Evolutionary conservation across 1,140 invertebrate species (phyloP).

Genomic region (Bombus sylvicola): DNA sequence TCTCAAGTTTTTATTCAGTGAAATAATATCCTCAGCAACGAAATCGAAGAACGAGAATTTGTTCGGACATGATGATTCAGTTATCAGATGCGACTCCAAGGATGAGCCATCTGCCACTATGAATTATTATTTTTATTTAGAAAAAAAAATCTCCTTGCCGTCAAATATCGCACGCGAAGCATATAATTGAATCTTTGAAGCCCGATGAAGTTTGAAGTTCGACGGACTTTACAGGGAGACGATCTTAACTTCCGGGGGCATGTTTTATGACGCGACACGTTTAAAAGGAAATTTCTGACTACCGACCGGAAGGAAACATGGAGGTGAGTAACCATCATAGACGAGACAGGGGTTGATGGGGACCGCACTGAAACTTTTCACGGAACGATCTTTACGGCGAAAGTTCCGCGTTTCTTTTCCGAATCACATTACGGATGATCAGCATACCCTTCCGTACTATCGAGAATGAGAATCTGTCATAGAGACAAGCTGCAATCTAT

Average conservation of each 20-base stretch:
- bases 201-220: neutral
- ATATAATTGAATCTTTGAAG: neutral
- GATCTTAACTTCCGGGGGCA: neutral
- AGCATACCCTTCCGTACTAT: neutral
- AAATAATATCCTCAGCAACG: too few species aligned
- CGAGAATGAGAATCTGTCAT: too few species aligned
- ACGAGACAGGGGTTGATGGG: neutral
- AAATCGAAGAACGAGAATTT: too few species aligned
- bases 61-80: neutral
- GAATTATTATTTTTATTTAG: neutral
- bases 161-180: neutral
- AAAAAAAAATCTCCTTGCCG: neutral
- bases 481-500: too few species aligned
- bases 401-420: neutral
- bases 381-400: neutral
- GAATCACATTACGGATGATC: constrained; percentile 7
- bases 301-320: neutral
- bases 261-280: constrained; percentile 5
- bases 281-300: neutral
- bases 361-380: neutral
- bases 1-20: too few species aligned
- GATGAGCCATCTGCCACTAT: too few species aligned
- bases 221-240: neutral
- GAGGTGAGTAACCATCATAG: neutral
- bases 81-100: neutral